Evolutionary conservation across 2,113 vertebrate species (phyloP).

Genomic region (Kryptolebias marmoratus): DNA sequence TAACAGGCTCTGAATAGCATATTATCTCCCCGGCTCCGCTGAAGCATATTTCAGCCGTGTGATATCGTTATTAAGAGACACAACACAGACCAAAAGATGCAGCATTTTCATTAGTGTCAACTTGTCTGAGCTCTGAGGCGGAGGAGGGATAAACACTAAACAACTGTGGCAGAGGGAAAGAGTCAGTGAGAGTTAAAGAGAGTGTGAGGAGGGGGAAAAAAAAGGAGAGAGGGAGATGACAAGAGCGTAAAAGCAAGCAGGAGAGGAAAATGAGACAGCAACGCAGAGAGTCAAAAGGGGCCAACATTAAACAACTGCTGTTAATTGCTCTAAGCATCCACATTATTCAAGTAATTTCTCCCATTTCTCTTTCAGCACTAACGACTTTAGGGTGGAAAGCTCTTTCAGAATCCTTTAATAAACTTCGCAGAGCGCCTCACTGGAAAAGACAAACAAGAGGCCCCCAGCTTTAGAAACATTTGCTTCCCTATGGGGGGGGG

Average conservation of each 20-base stretch:
- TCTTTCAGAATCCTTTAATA: slow-evolving; percentile 84
- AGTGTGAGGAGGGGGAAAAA: too few relatives aligned
- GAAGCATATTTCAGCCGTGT: slow-evolving; percentile 74
- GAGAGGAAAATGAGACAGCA: background rate
- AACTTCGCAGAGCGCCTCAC: slow-evolving; percentile 74
- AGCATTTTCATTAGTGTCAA: slow-evolving; percentile 69
- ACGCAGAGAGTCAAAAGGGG: slow-evolving; percentile 46
- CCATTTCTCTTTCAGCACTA: slow-evolving; percentile 87
- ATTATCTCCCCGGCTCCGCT: slow-evolving; percentile 78
- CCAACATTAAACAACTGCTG: slow-evolving; percentile 87
- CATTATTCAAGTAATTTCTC: slow-evolving; percentile 92
- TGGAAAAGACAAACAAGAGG: slow-evolving; percentile 76
- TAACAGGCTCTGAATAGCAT: slow-evolving; percentile 79
- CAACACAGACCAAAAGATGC: slow-evolving; percentile 72
- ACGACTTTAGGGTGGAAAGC: slow-evolving; percentile 76
- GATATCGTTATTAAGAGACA: slow-evolving; percentile 81
- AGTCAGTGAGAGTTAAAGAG: slow-evolving; percentile 63
- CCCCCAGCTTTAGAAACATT: slow-evolving; percentile 55
- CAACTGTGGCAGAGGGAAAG: slow-evolving; percentile 81
- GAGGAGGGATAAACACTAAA: slow-evolving; percentile 84
- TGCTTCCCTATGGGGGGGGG: slow-evolving; percentile 45
- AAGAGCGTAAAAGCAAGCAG: slow-evolving; percentile 24
- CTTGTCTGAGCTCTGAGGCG: slow-evolving; percentile 69
- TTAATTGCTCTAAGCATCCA: slow-evolving; percentile 92
- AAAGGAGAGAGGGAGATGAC: slow-evolving; percentile 20